Conservation (phyloP, 2,797 vertebrate species). For the Acrossocheilus wenchowensis region DNA sequence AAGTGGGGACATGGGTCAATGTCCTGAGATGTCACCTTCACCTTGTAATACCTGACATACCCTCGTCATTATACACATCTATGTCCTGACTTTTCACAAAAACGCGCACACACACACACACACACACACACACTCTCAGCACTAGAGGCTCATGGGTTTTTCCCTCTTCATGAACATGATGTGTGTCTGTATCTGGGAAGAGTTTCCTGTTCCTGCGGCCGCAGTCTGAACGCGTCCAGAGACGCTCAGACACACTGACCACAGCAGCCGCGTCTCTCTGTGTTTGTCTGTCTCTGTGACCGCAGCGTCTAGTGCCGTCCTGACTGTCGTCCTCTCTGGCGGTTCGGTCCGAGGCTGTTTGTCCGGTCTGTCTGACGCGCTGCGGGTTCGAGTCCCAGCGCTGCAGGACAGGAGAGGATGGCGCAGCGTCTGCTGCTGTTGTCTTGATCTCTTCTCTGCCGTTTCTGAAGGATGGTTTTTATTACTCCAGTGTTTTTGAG, state of each 20-base stretch:
- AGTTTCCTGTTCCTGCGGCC: background rate
- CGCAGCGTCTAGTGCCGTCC: conserved; percentile 4
- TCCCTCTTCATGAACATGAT: background rate
- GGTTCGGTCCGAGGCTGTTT: conserved; percentile 5
- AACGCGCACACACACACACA: conserved; percentile 31
- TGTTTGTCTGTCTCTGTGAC: background rate
- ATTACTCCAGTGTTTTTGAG: background rate
- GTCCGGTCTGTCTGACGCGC: background rate
- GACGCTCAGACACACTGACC: background rate
- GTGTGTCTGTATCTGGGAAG: background rate
- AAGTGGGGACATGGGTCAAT: too few relatives aligned
- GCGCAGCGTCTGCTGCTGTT: background rate
- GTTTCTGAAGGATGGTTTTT: conserved; percentile 5
- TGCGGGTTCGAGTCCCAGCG: background rate
- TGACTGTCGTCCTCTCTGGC: conserved; percentile 9
- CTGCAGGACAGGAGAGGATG: background rate
- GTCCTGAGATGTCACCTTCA: too few relatives aligned
- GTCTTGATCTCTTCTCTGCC: background rate
- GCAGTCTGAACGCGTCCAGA: conserved; percentile 4
- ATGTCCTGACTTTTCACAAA: too few relatives aligned
- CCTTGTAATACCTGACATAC: too few relatives aligned
- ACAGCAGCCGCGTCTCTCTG: background rate
- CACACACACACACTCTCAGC: background rate
- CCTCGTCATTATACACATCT: too few relatives aligned
- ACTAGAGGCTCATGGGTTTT: background rate